A percentile compares a stretch with the other conserved stretches of the same genome.
These are phyloP conservation scores for Anser brachyrhynchus DNA, from an alignment of 2,113 vertebrate genomes.

Conservation along the genomic window DNA sequence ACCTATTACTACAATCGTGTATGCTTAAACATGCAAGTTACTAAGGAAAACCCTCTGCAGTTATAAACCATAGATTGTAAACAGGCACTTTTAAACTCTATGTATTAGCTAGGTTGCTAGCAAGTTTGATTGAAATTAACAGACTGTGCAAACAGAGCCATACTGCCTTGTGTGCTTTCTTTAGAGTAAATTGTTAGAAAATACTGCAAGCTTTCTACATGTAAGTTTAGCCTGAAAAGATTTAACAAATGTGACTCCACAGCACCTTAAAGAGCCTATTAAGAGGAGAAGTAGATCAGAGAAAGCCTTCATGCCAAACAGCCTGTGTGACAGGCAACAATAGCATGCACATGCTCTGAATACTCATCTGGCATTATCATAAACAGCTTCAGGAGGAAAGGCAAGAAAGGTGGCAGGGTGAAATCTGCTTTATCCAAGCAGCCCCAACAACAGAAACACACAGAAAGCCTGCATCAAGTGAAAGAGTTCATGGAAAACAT, in stretches of 20 bases:
- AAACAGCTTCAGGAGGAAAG: neutral
- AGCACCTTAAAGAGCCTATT: neutral
- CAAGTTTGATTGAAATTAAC: neutral
- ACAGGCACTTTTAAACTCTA: neutral
- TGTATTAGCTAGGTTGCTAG: neutral
- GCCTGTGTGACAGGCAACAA: slow-evolving; percentile 17
- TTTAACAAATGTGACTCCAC: neutral
- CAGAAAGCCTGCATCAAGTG: neutral
- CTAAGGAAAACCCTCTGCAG: neutral
- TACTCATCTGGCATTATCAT: neutral
- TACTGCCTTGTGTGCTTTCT: neutral
- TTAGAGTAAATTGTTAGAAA: neutral
- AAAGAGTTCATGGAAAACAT: neutral
- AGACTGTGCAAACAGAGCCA: neutral
- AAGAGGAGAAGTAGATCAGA: slow-evolving; percentile 11
- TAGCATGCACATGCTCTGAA: neutral
- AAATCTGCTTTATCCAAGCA: neutral
- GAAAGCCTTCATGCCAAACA: neutral
- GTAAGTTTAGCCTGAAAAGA: neutral
- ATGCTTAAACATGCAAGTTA: neutral
- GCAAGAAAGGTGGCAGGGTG: neutral
- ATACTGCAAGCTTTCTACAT: neutral
- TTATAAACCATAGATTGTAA: neutral
- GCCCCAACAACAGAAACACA: neutral
- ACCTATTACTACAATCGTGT: rapidly evolving